phyloP scores from a whole-genome alignment of 2,797 vertebrate species.

The Xerus rutilus region DNA sequence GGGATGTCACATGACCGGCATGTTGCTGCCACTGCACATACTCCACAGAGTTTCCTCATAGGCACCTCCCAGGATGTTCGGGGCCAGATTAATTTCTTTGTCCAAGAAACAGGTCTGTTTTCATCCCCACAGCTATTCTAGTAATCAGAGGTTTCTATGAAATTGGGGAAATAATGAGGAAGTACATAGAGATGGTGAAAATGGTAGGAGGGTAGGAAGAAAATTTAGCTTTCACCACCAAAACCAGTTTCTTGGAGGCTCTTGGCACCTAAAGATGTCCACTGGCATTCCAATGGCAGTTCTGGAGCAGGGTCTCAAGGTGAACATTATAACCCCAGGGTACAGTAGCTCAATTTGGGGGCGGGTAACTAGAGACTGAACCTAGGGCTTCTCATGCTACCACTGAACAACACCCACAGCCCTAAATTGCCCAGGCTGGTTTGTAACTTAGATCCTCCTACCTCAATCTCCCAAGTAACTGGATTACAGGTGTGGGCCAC shows the following conservation, averaged over 20 bases:
- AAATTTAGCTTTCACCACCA: neutral
- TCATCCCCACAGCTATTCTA: neutral
- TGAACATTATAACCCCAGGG: neutral
- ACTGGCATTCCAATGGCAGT: neutral
- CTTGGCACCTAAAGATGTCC: neutral
- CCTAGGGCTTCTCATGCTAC: too few species aligned
- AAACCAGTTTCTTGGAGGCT: neutral
- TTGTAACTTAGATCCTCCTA: too few species aligned
- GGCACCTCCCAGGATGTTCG: conserved; percentile 87
- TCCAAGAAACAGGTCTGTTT: conserved; percentile 92
- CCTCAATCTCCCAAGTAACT: too few species aligned
- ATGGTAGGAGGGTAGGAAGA: neutral
- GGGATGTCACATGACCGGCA: conserved; percentile 91
- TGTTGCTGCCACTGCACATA: conserved; percentile 90
- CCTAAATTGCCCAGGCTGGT: too few species aligned
- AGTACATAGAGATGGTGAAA: neutral
- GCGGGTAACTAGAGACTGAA: too few species aligned
- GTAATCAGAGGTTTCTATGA: conserved; percentile 4
- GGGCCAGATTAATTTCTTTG: conserved; percentile 94
- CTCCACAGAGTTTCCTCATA: conserved; percentile 90
- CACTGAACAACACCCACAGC: too few species aligned
- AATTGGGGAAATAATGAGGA: conserved; percentile 22
- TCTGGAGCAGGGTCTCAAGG: neutral
- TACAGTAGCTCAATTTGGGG: neutral
- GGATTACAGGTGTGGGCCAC: too few species aligned